Evolutionary conservation across 2,113 vertebrate species (phyloP).

Genomic region (Microtus oregoni): DNA sequence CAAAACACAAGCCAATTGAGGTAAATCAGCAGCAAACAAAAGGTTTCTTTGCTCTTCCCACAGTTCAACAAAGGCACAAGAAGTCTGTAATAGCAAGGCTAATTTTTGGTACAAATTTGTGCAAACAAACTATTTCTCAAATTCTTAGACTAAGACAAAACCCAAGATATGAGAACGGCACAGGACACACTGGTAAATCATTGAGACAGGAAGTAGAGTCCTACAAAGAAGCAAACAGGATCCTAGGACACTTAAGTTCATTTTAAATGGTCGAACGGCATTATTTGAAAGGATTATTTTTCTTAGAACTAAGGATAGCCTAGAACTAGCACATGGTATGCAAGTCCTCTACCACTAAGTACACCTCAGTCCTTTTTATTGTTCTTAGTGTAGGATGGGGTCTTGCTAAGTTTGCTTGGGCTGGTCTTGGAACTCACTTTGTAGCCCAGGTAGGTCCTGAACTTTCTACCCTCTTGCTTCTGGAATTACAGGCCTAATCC

Average conservation of each 20-base stretch:
- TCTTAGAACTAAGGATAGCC: not conserved
- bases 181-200: not conserved
- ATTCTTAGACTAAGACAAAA: conserved; percentile 36
- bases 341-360: not conserved
- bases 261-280: not conserved
- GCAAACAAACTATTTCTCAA: conserved; percentile 43
- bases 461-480: not conserved
- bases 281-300: not conserved
- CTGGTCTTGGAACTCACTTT: not conserved
- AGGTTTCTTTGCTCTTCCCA: conserved; percentile 28
- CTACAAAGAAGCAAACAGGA: not conserved
- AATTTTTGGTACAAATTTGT: not conserved
- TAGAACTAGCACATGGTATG: not conserved
- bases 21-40: conserved; percentile 30
- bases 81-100: conserved; percentile 4
- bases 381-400: not conserved
- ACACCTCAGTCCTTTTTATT: not conserved
- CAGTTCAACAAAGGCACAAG: not conserved
- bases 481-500: not conserved
- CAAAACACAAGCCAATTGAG: not conserved
- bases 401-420: not conserved
- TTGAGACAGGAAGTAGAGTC: not conserved
- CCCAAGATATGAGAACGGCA: not conserved
- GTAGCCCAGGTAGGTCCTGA: too few species aligned
- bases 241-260: not conserved